A percentile compares a stretch with the other conserved stretches of the same genome.
These are phyloP conservation scores for Brotogeris chrysoptera DNA, from an alignment of 2,797 vertebrate genomes.

Conservation along the genomic window DNA sequence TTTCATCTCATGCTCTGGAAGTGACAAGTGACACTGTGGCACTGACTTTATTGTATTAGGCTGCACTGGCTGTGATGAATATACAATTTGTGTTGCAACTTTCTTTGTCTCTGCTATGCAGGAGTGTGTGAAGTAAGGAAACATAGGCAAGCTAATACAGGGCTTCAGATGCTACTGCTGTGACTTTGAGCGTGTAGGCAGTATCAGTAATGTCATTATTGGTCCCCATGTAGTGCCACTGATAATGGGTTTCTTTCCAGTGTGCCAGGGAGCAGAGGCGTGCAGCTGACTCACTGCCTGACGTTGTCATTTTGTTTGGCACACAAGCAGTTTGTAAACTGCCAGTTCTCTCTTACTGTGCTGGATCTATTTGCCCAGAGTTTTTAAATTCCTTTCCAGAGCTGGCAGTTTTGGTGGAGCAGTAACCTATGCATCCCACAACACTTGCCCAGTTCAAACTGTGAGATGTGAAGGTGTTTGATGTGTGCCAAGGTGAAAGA, in stretches of 20 bases:
- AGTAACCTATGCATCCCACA: background rate
- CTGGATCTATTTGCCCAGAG: background rate
- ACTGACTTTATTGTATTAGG: conserved; percentile 40
- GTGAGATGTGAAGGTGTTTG: background rate
- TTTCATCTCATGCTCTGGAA: conserved; percentile 49
- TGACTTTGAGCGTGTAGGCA: background rate
- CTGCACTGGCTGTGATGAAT: conserved; percentile 2
- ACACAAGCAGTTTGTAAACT: background rate
- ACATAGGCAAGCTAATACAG: background rate
- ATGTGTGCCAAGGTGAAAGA: background rate
- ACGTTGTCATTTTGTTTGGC: conserved; percentile 12
- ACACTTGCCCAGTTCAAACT: background rate
- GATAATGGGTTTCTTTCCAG: background rate
- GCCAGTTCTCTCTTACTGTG: background rate
- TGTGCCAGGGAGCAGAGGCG: background rate
- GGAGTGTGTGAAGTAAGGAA: background rate
- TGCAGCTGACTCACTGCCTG: background rate
- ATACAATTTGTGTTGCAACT: background rate
- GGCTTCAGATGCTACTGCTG: background rate
- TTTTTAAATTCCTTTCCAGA: background rate
- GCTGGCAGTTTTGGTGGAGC: conserved; percentile 10
- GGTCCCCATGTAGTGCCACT: background rate
- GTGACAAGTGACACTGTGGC: conserved; percentile 61
- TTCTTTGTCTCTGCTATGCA: background rate
- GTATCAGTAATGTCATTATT: background rate